These are phyloP conservation scores for Dynastes hyllus DNA, from an alignment of 2,888 invertebrate genomes.

Conservation along the genomic window DNA sequence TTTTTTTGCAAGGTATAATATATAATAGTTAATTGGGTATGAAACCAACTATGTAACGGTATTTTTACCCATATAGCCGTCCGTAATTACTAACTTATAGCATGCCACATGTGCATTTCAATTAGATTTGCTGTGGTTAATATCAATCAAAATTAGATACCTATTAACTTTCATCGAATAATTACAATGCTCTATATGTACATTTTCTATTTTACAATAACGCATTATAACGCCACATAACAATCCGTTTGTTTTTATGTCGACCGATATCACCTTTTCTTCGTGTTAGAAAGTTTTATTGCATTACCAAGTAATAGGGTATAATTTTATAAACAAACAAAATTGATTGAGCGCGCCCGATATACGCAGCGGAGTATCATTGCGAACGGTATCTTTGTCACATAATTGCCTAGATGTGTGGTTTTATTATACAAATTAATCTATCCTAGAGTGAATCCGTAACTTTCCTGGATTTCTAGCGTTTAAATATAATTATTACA, in stretches of 20 bases:
- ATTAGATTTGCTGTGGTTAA: neutral
- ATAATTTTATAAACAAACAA: constrained; percentile 7
- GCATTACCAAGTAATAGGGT: constrained; percentile 3
- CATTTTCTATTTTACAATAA: neutral
- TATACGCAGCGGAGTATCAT: neutral
- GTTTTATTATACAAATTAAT: neutral
- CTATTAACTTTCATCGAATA: constrained; percentile 3
- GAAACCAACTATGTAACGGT: too few species aligned
- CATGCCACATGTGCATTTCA: neutral
- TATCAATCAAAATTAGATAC: neutral
- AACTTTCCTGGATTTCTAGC: neutral
- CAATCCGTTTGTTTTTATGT: neutral
- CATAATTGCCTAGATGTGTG: neutral
- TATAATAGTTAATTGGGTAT: too few species aligned
- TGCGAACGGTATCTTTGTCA: neutral
- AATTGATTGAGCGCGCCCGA: neutral
- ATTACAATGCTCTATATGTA: neutral
- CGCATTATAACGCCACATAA: constrained; percentile 1
- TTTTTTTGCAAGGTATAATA: too few species aligned
- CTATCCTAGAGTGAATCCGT: neutral
- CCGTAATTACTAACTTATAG: too few species aligned
- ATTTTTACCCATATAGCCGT: too few species aligned
- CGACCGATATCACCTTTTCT: neutral
- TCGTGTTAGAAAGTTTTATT: constrained; percentile 14
- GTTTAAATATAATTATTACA: neutral